phyloP scores from a whole-genome alignment of 2,113 vertebrate species.

The Thunnus maccoyii region DNA sequence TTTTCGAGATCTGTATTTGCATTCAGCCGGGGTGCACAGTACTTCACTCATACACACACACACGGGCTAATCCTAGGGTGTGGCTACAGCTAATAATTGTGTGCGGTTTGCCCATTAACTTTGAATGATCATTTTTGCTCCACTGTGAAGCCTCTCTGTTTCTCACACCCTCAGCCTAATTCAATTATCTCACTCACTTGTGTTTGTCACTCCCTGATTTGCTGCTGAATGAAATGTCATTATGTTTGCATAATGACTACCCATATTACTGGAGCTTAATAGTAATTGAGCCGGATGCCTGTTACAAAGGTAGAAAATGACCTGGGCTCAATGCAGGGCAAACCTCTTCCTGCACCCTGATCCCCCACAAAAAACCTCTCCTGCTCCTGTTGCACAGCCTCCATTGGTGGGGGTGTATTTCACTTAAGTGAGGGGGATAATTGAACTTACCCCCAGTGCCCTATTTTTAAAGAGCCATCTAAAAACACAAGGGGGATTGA shows the following conservation, averaged over 20 bases:
- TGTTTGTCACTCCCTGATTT: conserved; percentile 70
- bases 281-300: conserved; percentile 69
- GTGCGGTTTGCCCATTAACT: conserved; percentile 73
- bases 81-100: conserved; percentile 68
- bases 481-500: conserved; percentile 57
- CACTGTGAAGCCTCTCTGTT: conserved; percentile 59
- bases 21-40: conserved; percentile 52
- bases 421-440: conserved; percentile 64
- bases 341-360: conserved; percentile 20
- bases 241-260: conserved; percentile 79
- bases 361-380: conserved; percentile 12
- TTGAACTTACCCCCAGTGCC: conserved; percentile 47
- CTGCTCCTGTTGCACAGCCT: conserved; percentile 15
- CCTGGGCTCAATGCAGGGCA: conserved; percentile 51
- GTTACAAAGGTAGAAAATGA: conserved; percentile 74
- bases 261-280: conserved; percentile 67
- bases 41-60: conserved; percentile 42
- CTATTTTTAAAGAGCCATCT: conserved; percentile 57
- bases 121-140: conserved; percentile 77
- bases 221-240: conserved; percentile 76
- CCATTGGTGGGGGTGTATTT: conserved; percentile 18
- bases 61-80: conserved; percentile 53
- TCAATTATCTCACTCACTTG: conserved; percentile 79
- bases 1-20: conserved; percentile 77
- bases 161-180: conserved; percentile 77